Conservation (phyloP, 2,113 vertebrate genomes). For the Syngnathoides biaculeatus region DNA sequence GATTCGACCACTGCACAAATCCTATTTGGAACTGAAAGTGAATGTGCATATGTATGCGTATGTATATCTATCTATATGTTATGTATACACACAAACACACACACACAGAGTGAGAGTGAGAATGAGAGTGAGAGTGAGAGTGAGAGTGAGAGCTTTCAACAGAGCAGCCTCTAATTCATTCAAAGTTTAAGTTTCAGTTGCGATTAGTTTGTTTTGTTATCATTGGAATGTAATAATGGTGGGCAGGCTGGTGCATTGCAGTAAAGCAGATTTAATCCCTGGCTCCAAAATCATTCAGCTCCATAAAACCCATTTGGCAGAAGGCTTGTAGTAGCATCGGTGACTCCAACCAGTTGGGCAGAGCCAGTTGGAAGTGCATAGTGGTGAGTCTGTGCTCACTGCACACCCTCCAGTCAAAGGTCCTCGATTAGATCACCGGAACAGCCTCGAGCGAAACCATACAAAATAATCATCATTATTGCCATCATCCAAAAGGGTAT, state of each 20-base stretch:
- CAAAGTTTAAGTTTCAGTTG: neutral
- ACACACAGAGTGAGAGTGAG: no score
- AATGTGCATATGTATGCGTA: no score
- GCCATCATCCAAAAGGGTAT: neutral
- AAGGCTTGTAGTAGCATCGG: slow-evolving; percentile 7
- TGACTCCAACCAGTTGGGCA: slow-evolving; percentile 25
- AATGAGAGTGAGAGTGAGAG: no score
- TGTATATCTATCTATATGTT: no score
- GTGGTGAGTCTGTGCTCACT: neutral
- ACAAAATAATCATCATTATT: slow-evolving; percentile 13
- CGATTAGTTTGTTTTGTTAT: neutral
- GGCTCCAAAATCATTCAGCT: slow-evolving; percentile 10
- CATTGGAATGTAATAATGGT: neutral
- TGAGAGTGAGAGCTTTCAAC: no score
- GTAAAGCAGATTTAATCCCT: neutral
- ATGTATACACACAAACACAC: no score
- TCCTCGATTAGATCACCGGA: neutral
- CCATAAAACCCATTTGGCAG: slow-evolving; percentile 20
- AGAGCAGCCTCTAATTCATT: neutral
- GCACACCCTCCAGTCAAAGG: neutral
- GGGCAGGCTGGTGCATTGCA: slow-evolving; percentile 4
- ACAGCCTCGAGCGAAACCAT: neutral
- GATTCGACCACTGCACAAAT: slow-evolving; percentile 32
- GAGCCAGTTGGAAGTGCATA: slow-evolving; percentile 14
- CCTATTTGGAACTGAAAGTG: slow-evolving; percentile 23